Percentiles rank a stretch among this genome's conserved stretches.
These are phyloP conservation scores for Andrena hattorfiana DNA, from an alignment of 2,888 invertebrate species.

Conservation along the genomic window DNA sequence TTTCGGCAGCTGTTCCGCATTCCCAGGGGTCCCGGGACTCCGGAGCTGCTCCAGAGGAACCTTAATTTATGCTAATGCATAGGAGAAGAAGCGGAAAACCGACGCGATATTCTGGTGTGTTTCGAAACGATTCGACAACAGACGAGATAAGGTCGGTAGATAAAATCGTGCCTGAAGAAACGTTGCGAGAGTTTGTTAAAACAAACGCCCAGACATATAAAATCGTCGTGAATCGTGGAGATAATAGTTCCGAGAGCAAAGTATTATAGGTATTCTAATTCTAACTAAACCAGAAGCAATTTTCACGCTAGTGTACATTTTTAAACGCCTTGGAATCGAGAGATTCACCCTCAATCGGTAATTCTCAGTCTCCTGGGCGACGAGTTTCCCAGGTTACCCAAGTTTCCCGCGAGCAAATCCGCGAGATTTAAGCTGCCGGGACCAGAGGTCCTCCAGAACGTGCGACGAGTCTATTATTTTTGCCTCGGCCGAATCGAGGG, in stretches of 20 bases:
- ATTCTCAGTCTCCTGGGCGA: not conserved
- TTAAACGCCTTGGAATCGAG: not conserved
- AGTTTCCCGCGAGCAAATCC: not conserved
- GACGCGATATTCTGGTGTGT: no score
- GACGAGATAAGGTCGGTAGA: no score
- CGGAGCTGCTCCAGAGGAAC: not conserved
- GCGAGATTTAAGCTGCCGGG: not conserved
- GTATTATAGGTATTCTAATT: no score
- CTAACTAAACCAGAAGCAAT: no score
- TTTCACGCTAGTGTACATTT: not conserved
- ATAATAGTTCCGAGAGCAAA: no score
- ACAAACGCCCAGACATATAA: no score
- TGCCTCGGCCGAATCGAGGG: conserved; percentile 65
- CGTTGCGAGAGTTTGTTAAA: no score
- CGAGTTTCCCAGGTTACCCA: not conserved
- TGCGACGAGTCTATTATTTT: conserved; percentile 79
- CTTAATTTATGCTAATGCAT: not conserved
- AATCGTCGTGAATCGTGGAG: no score
- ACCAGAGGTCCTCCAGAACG: conserved; percentile 44
- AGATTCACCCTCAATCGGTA: not conserved
- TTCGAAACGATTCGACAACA: no score
- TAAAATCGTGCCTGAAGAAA: no score
- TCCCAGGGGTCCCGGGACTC: not conserved
- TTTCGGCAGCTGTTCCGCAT: conserved; percentile 23
- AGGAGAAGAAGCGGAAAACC: no score